These are phyloP conservation scores for Platycercus adscitus DNA, from an alignment of 2,113 vertebrate genomes.

Conservation along the genomic window DNA sequence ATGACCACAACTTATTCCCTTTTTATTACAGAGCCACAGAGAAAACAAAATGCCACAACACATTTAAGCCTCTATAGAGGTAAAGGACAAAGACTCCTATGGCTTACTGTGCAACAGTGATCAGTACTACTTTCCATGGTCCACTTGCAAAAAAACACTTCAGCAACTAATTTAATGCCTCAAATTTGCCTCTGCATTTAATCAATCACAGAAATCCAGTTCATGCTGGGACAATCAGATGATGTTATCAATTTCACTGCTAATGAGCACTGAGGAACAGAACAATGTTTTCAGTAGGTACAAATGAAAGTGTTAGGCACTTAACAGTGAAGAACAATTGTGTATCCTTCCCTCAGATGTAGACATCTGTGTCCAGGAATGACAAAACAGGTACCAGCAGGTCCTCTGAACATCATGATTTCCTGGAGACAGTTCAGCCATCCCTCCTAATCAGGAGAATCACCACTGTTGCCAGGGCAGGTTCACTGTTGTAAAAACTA, in stretches of 20 bases:
- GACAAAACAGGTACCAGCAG: background rate
- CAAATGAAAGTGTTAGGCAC: background rate
- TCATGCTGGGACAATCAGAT: conserved; percentile 15
- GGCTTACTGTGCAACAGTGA: background rate
- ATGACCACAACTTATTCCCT: background rate
- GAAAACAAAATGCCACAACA: background rate
- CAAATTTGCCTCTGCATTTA: conserved; percentile 16
- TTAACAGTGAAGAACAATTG: background rate
- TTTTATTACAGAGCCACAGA: background rate
- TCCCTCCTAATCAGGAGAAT: background rate
- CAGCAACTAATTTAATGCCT: background rate
- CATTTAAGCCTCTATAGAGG: background rate
- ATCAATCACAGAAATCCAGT: background rate
- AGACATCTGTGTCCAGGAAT: background rate
- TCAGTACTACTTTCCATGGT: background rate
- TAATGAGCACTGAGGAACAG: background rate
- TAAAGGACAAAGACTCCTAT: background rate
- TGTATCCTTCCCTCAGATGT: background rate
- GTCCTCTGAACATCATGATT: background rate
- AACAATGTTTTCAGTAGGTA: background rate
- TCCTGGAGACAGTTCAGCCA: background rate
- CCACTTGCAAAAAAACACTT: background rate
- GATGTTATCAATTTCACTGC: conserved; percentile 1
- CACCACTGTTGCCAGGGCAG: background rate
- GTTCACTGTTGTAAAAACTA: background rate